Evolutionary conservation across 1,140 invertebrate genomes (phyloP), one percentile per base, ranked within the genome.

Genomic region (Ceratosolen fusciceps): DNA sequence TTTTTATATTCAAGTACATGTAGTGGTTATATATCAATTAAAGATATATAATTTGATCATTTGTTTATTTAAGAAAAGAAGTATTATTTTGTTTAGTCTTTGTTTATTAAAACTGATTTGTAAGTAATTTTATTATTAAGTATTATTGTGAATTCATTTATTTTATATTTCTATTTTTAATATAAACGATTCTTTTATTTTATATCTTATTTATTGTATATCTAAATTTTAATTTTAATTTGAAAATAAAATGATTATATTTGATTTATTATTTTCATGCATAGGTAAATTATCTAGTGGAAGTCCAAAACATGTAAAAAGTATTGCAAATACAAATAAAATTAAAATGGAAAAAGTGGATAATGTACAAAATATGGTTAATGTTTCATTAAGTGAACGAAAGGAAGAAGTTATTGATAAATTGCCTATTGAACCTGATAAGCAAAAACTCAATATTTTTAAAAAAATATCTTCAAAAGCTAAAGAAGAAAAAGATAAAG

Each of bases 401-500:
- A 89, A 90, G 77, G 85, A 89, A 29, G 87, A 89, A 7, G 77
- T 83, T 31, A 91, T 94, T 54, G 93, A 93, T 83, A 95, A 96
- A 89, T 86, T 96, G 29, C 92, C 93, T 1, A 93, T 92, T 4
- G 95, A 96, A 87, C 95, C 95, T 1, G 94, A 96, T 86, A 95
- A 93, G 87, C 94, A 94, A 86, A 96, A 96, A 87, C 87, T 96
- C 34, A 96, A 96, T 90, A 95, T 96, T 85, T 95, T 96, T 83
- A 96, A 96, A 85, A 96, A 96, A 89, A 95, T 96, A 84, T 93
- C 94, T 72, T 93, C 94, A 62, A 95, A 95, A 90, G 84, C 89
- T 1, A 82, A 88, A 2, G 89, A 90, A 8, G 93, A 93, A 24
- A 95, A 94, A 89, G 93, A 94, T 83, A 71, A 47, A 70, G 78